Conservation (phyloP, 64 coral and sea anemone species). For the Montipora sp. region DNA sequence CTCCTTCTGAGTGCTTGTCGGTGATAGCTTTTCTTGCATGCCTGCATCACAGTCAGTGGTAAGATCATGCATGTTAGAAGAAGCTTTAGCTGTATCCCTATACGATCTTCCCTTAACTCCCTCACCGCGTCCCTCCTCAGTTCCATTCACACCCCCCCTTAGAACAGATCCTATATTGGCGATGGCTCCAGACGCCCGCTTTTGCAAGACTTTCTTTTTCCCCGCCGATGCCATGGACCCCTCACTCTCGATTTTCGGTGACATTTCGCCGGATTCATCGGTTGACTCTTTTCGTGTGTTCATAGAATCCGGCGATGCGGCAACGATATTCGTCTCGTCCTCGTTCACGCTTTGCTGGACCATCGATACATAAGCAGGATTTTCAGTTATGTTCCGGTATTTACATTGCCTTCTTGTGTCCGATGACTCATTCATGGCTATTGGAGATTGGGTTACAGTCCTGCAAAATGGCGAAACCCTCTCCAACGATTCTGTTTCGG, state of each 20-base stretch:
- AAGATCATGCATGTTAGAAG: conserved; percentile 15
- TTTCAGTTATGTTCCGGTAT: conserved; percentile 66
- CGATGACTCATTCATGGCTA: conserved; percentile 75
- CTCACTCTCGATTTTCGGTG: conserved; percentile 20
- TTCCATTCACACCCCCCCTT: conserved; percentile 16
- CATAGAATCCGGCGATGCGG: conserved; percentile 35
- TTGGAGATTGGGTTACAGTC: conserved; percentile 79
- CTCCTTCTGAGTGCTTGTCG: conserved; percentile 79
- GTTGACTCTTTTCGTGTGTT: not conserved
- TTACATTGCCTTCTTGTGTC: conserved; percentile 53
- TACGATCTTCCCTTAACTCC: not conserved
- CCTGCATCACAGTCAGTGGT: conserved; percentile 61
- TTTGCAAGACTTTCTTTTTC: conserved; percentile 68
- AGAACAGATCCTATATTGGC: conserved; percentile 68
- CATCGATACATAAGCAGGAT: conserved; percentile 19
- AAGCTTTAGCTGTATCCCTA: conserved; percentile 7
- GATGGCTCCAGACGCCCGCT: conserved; percentile 62
- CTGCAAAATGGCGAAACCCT: conserved; percentile 64
- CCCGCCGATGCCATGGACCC: conserved; percentile 37
- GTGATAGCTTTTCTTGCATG: conserved; percentile 84
- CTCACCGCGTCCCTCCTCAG: conserved; percentile 43
- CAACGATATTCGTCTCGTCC: not conserved
- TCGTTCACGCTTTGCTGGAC: conserved; percentile 32
- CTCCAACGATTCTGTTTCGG: conserved; percentile 35
- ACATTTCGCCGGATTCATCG: conserved; percentile 38